Evolutionary conservation across 2,888 invertebrate genomes (phyloP).

Genomic region (Aradus depressus): DNA sequence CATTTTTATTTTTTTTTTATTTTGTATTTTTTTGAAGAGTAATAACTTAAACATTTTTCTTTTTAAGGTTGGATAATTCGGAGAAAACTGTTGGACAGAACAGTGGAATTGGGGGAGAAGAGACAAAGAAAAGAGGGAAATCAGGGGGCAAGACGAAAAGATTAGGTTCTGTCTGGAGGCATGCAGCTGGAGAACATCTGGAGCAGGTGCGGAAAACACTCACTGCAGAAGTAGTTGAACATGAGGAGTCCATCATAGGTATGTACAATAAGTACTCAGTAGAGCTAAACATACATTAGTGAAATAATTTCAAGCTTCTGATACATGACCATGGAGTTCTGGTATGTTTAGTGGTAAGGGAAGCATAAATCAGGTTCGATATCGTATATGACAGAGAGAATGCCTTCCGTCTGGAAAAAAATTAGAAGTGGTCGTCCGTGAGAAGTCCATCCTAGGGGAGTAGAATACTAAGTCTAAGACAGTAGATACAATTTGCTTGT

Average conservation of each 20-base stretch:
- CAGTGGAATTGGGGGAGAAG: slow-evolving; percentile 5
- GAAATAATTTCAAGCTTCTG: no score
- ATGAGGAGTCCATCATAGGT: slow-evolving; percentile 33
- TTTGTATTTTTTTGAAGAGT: not conserved
- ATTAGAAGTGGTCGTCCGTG: no score
- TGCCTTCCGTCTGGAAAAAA: no score
- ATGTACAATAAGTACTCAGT: slow-evolving; percentile 9
- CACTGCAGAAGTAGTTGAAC: slow-evolving; percentile 26
- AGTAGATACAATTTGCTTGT: no score
- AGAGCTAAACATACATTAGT: no score
- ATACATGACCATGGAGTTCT: no score
- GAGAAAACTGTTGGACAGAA: slow-evolving; percentile 12
- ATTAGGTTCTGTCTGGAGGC: slow-evolving; percentile 34
- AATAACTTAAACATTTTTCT: not conserved
- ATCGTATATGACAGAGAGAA: no score
- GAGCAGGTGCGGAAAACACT: slow-evolving; percentile 31
- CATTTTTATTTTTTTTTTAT: not conserved
- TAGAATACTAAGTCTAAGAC: no score
- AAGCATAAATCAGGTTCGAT: no score
- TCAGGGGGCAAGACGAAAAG: slow-evolving; percentile 26
- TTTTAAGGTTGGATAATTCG: slow-evolving; percentile 8
- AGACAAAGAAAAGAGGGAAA: slow-evolving; percentile 15
- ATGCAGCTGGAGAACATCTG: slow-evolving; percentile 32
- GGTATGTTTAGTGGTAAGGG: no score
- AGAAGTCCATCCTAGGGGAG: no score